phyloP scores from a whole-genome alignment of 2,113 vertebrate genomes.

The Cavia porcellus region DNA sequence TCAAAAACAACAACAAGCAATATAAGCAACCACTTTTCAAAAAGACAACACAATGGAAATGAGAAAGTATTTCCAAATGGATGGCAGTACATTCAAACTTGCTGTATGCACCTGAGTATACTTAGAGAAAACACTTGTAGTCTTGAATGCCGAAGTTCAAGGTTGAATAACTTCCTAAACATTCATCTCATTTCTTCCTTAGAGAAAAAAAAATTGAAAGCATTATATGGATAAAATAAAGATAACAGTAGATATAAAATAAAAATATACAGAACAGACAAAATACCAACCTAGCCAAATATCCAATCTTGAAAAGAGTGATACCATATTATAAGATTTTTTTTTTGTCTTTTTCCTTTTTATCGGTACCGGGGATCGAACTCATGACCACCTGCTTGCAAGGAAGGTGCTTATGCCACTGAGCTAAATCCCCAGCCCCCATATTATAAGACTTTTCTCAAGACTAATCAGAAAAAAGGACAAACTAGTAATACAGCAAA shows the following conservation, averaged over 20 bases:
- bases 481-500: conserved; percentile 21
- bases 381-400: no score
- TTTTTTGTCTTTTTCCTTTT: neutral
- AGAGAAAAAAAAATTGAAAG: neutral
- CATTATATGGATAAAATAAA: conserved; percentile 2
- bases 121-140: neutral
- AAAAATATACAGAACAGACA: neutral
- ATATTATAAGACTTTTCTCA: no score
- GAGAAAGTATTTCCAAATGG: conserved; percentile 30
- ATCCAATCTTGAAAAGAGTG: conserved; percentile 21
- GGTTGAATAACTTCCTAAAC: neutral
- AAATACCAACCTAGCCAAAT: neutral
- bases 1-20: conserved; percentile 49
- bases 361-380: no score
- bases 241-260: neutral
- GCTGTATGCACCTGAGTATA: neutral
- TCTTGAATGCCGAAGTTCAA: neutral
- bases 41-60: neutral
- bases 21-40: neutral
- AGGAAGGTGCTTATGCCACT: no score
- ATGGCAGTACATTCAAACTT: neutral
- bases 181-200: neutral
- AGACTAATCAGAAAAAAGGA: conserved; percentile 22
- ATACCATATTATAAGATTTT: neutral
- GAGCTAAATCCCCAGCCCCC: no score